Evolutionary conservation across 2,113 vertebrate genomes (phyloP).

Genomic region (Lutjanus erythropterus): DNA sequence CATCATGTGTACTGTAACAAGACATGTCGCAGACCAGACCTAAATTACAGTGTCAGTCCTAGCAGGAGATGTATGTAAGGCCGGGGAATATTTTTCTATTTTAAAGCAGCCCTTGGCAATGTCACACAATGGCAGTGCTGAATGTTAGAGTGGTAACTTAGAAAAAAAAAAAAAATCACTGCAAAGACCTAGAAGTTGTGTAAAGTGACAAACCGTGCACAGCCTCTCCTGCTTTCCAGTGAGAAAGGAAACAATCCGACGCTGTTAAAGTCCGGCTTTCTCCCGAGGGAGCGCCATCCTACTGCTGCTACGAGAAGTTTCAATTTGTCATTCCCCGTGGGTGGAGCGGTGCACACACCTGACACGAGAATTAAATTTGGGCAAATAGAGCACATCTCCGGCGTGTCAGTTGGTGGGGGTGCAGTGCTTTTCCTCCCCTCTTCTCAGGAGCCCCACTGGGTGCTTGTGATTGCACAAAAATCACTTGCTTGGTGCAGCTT

Average conservation of each 20-base stretch:
- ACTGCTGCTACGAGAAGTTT: conserved; percentile 56
- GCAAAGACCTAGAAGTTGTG: conserved; percentile 40
- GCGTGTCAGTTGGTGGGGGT: conserved; percentile 18
- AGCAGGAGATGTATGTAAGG: conserved; percentile 34
- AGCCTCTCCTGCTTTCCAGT: conserved; percentile 38
- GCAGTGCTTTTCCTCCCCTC: conserved; percentile 6
- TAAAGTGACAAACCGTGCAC: conserved; percentile 33
- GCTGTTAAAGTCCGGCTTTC: conserved; percentile 32
- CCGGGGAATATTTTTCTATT: conserved; percentile 67
- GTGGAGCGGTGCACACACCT: conserved; percentile 65
- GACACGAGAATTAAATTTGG: conserved; percentile 72
- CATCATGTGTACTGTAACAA: conserved; percentile 25
- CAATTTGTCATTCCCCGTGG: conserved; percentile 69
- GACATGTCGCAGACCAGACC: conserved; percentile 28
- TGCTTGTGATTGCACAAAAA: conserved; percentile 42
- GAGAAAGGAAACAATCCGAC: conserved; percentile 60
- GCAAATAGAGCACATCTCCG: conserved; percentile 65
- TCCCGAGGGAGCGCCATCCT: conserved; percentile 43
- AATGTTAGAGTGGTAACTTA: conserved; percentile 19
- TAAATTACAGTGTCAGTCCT: conserved; percentile 47
- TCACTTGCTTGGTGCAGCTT: conserved; percentile 22
- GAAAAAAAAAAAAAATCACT: conserved; percentile 24
- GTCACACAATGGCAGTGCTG: conserved; percentile 56
- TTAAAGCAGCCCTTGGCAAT: conserved; percentile 70
- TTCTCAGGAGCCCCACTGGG: conserved; percentile 30